These are phyloP conservation scores for Yponomeuta evonymella DNA, from an alignment of 2,888 invertebrate genomes.

Conservation along the genomic window DNA sequence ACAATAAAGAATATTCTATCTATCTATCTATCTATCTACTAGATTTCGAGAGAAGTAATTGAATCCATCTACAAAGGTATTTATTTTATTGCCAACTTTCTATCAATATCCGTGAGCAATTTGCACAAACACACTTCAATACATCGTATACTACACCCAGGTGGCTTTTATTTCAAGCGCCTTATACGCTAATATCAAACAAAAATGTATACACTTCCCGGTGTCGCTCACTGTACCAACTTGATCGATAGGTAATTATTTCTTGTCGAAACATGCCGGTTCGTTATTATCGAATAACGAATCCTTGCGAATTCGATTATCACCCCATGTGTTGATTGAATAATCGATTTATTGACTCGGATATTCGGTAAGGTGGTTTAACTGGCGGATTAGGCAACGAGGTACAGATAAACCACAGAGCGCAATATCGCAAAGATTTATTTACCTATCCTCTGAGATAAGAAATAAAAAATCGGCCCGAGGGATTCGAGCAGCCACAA, in stretches of 20 bases:
- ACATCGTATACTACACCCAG: not conserved
- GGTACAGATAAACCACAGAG: not conserved
- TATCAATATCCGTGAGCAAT: slow-evolving; percentile 3
- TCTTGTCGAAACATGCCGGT: not conserved
- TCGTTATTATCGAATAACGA: not conserved
- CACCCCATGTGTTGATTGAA: slow-evolving; percentile 8
- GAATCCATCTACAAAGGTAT: not conserved
- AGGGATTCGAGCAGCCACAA: too few relatives aligned
- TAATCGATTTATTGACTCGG: slow-evolving; percentile 2
- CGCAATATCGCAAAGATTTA: too few relatives aligned
- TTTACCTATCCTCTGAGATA: too few relatives aligned
- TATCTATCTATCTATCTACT: not conserved
- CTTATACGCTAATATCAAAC: not conserved
- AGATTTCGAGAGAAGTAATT: not conserved
- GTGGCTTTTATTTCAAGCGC: not conserved
- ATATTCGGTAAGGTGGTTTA: not conserved
- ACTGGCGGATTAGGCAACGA: not conserved
- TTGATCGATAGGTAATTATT: slow-evolving; percentile 8
- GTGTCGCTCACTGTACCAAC: not conserved
- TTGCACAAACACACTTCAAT: not conserved
- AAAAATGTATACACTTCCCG: not conserved
- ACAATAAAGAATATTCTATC: too few relatives aligned
- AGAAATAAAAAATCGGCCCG: too few relatives aligned
- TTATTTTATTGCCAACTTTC: not conserved
- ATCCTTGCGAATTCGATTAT: slow-evolving; percentile 6